Percentiles rank a stretch among this genome's conserved stretches.
phyloP scores from a whole-genome alignment of 2,888 invertebrate genomes.

The Achlya flavicornis region DNA sequence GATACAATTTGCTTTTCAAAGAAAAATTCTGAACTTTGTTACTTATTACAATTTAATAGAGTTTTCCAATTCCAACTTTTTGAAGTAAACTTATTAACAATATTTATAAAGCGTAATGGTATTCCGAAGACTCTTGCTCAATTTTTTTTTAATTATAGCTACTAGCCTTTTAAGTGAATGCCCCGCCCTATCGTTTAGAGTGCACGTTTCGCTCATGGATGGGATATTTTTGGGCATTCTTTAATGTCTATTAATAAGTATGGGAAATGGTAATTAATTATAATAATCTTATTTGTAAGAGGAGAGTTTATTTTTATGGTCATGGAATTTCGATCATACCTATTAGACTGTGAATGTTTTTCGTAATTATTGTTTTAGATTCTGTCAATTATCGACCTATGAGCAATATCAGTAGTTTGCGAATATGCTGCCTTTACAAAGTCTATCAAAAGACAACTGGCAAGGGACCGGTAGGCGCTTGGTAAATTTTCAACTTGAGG shows the following conservation, averaged over 20 bases:
- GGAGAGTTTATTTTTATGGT: background rate
- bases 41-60: slow-evolving; percentile 2
- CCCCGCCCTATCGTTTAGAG: slow-evolving; percentile 27
- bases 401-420: too few relatives aligned
- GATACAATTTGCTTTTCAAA: background rate
- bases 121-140: slow-evolving; percentile 1
- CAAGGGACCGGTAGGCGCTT: too few relatives aligned
- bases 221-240: slow-evolving; percentile 29
- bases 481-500: too few relatives aligned
- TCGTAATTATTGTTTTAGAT: too few relatives aligned
- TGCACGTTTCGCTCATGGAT: slow-evolving; percentile 15
- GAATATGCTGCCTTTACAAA: too few relatives aligned
- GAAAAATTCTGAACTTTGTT: background rate
- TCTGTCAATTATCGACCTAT: too few relatives aligned
- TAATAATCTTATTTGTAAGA: slow-evolving; percentile 21
- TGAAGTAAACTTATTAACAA: slow-evolving; percentile 2
- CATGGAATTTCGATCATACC: background rate
- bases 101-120: background rate
- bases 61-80: slow-evolving; percentile 2
- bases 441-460: too few relatives aligned
- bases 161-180: slow-evolving; percentile 20
- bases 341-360: too few relatives aligned
- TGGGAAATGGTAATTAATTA: slow-evolving; percentile 34
- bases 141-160: slow-evolving; percentile 20
- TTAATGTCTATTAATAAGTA: slow-evolving; percentile 33